A percentile compares a stretch with the other conserved stretches of the same genome.
Conservation (phyloP, 64 coral and sea anemone species). For the Pocillopora damicornis region DNA sequence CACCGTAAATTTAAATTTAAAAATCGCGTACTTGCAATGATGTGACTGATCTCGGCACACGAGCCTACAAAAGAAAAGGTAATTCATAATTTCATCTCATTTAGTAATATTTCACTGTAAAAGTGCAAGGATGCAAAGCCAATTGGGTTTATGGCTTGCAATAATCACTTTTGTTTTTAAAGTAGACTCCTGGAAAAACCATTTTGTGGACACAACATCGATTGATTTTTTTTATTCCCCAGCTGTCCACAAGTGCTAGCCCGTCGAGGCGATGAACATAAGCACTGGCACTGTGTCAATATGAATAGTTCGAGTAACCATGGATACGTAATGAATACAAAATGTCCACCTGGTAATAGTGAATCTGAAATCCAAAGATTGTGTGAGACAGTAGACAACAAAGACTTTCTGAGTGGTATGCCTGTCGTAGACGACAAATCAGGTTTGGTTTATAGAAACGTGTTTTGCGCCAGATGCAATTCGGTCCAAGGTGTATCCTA, state of each 20-base stretch:
- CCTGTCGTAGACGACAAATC: neutral
- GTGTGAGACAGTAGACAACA: neutral
- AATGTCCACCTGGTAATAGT: neutral
- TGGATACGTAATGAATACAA: conserved; percentile 12
- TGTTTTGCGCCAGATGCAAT: conserved; percentile 36
- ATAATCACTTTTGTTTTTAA: no score
- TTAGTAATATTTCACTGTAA: no score
- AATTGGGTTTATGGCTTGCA: no score
- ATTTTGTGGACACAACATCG: no score
- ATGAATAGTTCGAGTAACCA: neutral
- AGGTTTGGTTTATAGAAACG: conserved; percentile 7
- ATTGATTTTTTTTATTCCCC: neutral
- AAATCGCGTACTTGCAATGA: no score
- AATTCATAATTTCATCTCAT: no score
- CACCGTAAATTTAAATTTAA: no score
- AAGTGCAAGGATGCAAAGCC: no score
- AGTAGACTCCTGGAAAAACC: no score
- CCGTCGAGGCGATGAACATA: neutral
- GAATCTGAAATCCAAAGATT: neutral
- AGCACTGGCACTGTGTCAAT: neutral
- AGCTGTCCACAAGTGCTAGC: neutral
- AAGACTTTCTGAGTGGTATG: neutral
- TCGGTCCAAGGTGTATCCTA: neutral
- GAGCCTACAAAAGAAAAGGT: no score
- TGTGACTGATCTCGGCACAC: no score